These are phyloP conservation scores for Galago senegalensis DNA, from an alignment of 2,797 vertebrate species.

Conservation along the genomic window DNA sequence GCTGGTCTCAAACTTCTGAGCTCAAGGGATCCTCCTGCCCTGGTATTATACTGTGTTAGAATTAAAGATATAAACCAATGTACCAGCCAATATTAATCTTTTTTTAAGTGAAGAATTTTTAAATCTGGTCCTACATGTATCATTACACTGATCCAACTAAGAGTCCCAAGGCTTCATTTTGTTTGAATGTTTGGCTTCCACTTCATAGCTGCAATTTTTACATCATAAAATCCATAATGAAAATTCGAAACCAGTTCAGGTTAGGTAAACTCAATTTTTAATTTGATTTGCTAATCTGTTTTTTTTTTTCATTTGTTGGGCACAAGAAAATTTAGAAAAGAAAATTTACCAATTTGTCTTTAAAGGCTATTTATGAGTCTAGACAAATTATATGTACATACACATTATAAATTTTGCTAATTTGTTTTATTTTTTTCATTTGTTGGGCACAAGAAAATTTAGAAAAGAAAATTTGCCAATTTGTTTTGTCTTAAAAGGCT, in stretches of 20 bases:
- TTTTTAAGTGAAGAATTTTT: neutral
- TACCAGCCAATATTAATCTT: too few relatives aligned
- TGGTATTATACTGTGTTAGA: too few relatives aligned
- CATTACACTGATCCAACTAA: neutral
- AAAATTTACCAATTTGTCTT: neutral
- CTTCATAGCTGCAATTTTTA: constrained; percentile 17
- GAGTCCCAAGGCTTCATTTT: neutral
- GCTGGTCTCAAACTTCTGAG: too few relatives aligned
- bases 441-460: neutral
- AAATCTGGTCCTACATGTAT: neutral
- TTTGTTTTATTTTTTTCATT: neutral
- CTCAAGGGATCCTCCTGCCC: too few relatives aligned
- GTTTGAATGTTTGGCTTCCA: neutral
- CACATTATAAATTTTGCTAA: neutral
- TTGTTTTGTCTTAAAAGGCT: neutral
- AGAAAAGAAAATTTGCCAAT: neutral
- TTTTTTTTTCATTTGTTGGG: neutral
- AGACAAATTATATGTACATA: neutral
- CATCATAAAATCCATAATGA: constrained; percentile 21
- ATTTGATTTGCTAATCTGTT: neutral
- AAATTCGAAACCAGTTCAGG: constrained; percentile 46
- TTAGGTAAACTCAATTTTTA: constrained; percentile 25
- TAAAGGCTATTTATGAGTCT: neutral
- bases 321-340: neutral
- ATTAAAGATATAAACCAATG: too few relatives aligned